phyloP scores from a whole-genome alignment of 1,140 invertebrate species.

The Popillia japonica region DNA sequence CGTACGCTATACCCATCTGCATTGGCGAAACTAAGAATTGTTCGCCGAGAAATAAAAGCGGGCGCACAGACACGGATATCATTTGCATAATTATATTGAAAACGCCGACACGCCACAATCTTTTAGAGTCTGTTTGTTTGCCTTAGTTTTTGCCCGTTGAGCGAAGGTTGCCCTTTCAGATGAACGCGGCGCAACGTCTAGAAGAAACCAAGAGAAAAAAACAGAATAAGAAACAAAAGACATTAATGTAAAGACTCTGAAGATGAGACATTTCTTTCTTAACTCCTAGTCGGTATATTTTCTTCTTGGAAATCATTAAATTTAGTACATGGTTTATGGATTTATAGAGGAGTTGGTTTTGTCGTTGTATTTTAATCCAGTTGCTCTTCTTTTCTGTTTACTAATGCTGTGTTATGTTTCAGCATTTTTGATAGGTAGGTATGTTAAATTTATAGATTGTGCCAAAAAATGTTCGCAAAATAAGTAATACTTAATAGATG shows the following conservation, averaged over 20 bases:
- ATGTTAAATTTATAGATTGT: too few relatives aligned
- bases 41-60: not conserved
- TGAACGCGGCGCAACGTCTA: not conserved
- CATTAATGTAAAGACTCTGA: not conserved
- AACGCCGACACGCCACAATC: not conserved
- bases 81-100: constrained; percentile 11
- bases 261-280: not conserved
- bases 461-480: too few relatives aligned
- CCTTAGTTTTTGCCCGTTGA: not conserved
- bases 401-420: too few relatives aligned
- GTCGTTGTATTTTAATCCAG: not conserved
- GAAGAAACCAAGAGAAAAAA: not conserved
- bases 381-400: too few relatives aligned
- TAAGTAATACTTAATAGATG: too few relatives aligned
- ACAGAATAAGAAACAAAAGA: not conserved
- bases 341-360: not conserved
- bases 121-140: not conserved
- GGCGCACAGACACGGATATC: not conserved
- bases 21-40: not conserved
- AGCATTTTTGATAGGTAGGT: too few relatives aligned
- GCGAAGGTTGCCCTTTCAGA: not conserved
- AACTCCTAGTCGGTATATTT: not conserved
- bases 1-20: too few relatives aligned
- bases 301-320: not conserved
- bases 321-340: not conserved